Conservation (phyloP, 1,140 invertebrate species). For the Pogonomyrmex barbatus region DNA sequence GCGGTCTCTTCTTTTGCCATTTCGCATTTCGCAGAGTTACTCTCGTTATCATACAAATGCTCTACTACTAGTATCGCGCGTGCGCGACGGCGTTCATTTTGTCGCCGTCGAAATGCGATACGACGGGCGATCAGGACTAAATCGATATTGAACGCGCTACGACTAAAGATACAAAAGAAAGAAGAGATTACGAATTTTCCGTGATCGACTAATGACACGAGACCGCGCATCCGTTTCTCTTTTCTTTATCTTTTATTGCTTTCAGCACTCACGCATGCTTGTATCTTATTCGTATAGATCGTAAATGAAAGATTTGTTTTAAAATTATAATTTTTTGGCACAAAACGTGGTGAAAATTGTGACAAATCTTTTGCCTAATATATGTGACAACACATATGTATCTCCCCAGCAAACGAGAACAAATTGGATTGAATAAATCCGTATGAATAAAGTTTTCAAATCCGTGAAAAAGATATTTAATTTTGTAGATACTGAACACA, state of each 20-base stretch:
- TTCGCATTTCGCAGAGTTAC: conserved; percentile 75
- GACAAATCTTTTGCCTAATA: no score
- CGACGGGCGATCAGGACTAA: conserved; percentile 53
- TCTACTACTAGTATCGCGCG: conserved; percentile 65
- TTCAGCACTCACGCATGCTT: not conserved
- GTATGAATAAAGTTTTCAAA: no score
- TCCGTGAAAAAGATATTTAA: no score
- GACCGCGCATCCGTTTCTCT: not conserved
- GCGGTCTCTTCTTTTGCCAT: conserved; percentile 60
- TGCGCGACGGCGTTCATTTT: conserved; percentile 68
- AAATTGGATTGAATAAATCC: no score
- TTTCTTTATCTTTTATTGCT: not conserved
- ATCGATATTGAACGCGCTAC: not conserved
- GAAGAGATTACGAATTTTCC: conserved; percentile 22
- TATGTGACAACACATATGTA: no score
- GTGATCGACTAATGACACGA: conserved; percentile 33
- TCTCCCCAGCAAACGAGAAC: no score
- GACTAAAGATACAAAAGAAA: not conserved
- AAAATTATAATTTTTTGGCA: no score
- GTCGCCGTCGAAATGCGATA: conserved; percentile 70
- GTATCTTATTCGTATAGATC: not conserved
- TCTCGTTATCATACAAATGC: conserved; percentile 81
- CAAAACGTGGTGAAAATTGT: no score
- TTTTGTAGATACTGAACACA: no score
- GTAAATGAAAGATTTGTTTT: no score